Conservation (phyloP, 2,113 vertebrate species). For the Apodemus sylvaticus region DNA sequence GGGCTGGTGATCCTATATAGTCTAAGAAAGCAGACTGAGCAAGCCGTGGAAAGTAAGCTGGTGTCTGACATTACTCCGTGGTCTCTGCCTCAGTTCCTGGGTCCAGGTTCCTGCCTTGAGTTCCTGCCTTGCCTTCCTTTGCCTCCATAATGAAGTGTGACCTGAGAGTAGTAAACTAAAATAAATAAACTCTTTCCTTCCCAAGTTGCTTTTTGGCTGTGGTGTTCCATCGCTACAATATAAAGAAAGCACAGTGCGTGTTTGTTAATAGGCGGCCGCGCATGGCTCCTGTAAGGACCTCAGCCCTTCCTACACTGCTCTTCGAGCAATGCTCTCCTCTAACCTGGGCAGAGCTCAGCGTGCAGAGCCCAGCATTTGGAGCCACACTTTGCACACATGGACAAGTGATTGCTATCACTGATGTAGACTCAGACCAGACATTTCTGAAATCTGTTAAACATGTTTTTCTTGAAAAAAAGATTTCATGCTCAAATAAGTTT, state of each 20-base stretch:
- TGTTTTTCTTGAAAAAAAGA: slow-evolving; percentile 28
- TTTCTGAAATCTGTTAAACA: slow-evolving; percentile 20
- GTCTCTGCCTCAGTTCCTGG: neutral
- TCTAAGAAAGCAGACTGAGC: neutral
- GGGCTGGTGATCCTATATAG: neutral
- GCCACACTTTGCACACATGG: neutral
- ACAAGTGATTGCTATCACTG: neutral
- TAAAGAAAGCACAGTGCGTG: neutral
- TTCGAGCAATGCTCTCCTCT: neutral
- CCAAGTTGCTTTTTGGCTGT: neutral
- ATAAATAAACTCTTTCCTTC: neutral
- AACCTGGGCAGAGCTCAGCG: neutral
- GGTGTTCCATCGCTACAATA: neutral
- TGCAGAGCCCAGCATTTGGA: neutral
- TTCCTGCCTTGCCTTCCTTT: neutral
- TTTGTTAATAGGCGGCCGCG: neutral
- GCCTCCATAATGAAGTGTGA: neutral
- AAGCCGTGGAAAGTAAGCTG: neutral
- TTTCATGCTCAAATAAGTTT: slow-evolving; percentile 37
- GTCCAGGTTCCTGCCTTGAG: neutral
- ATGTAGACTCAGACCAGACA: neutral
- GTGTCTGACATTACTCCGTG: neutral
- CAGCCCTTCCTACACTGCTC: neutral
- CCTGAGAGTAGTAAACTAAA: neutral
- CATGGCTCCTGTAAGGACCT: neutral